These are phyloP conservation scores for Tor tambroides DNA, from an alignment of 2,113 vertebrate genomes.

Conservation along the genomic window DNA sequence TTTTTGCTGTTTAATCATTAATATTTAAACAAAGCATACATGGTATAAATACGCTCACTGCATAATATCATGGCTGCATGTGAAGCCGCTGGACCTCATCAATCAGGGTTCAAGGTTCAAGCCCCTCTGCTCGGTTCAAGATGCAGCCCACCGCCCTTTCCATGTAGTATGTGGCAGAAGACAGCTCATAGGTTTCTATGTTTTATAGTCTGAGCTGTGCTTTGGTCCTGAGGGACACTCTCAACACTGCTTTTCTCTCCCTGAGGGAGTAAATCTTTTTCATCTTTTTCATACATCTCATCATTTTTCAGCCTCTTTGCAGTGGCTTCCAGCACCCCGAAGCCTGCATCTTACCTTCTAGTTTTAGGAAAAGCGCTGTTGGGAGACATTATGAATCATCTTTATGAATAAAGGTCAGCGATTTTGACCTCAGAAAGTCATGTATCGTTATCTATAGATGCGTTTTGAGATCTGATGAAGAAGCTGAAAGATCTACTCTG, in stretches of 20 bases:
- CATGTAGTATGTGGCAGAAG: slow-evolving; percentile 13
- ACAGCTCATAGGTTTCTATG: slow-evolving; percentile 18
- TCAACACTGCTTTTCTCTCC: slow-evolving; percentile 62
- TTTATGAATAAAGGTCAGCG: background rate
- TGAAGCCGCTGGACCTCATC: slow-evolving; percentile 42
- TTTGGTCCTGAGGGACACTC: slow-evolving; percentile 64
- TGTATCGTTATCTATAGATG: background rate
- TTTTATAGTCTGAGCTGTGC: slow-evolving; percentile 32
- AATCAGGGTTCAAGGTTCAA: slow-evolving; percentile 46
- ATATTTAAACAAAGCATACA: slow-evolving; percentile 28
- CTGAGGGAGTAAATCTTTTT: slow-evolving; percentile 59
- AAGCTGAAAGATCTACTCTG: background rate
- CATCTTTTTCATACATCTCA: slow-evolving; percentile 26
- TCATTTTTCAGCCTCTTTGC: slow-evolving; percentile 26
- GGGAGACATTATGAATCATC: background rate
- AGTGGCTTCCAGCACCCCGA: background rate
- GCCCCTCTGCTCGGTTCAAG: background rate
- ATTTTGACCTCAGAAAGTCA: background rate
- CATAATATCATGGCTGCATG: slow-evolving; percentile 43
- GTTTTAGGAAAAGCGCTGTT: background rate
- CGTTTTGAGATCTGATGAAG: background rate
- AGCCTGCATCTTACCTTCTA: slow-evolving; percentile 45
- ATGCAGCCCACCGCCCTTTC: background rate
- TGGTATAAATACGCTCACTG: slow-evolving; percentile 8
- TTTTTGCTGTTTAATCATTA: background rate